Percentiles rank a stretch among this genome's conserved stretches.
These are phyloP conservation scores for Hemiprocne comata DNA, from an alignment of 2,113 vertebrate species.

Conservation along the genomic window DNA sequence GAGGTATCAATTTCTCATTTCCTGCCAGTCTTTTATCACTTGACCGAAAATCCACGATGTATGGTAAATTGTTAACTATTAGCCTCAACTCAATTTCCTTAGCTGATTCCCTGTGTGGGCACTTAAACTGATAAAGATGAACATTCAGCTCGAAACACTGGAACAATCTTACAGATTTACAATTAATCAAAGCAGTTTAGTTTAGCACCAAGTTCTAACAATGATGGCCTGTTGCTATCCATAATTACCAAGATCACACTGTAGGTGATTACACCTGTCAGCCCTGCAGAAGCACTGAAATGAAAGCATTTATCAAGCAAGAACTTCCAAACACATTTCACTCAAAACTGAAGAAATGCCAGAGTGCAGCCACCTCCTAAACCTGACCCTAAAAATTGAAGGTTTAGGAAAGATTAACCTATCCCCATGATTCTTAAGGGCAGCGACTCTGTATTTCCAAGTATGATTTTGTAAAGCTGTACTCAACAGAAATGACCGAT, in stretches of 20 bases:
- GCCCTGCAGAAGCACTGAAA: neutral
- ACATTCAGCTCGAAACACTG: constrained; percentile 26
- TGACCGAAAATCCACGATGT: constrained; percentile 59
- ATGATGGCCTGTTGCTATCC: constrained; percentile 15
- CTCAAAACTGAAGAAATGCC: neutral
- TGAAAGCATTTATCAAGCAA: neutral
- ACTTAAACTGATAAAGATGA: constrained; percentile 45
- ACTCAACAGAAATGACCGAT: neutral
- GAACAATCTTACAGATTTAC: neutral
- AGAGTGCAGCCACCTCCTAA: neutral
- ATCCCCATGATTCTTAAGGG: neutral
- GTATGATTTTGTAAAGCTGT: neutral
- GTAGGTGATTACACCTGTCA: neutral
- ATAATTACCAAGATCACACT: neutral
- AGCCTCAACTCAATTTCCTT: constrained; percentile 61
- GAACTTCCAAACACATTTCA: neutral
- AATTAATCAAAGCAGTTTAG: constrained; percentile 40
- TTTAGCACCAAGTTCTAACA: constrained; percentile 29
- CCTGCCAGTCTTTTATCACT: constrained; percentile 62
- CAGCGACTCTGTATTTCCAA: neutral
- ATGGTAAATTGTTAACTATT: constrained; percentile 63
- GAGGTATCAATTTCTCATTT: constrained; percentile 65
- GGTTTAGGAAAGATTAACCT: neutral
- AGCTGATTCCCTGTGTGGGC: constrained; percentile 14
- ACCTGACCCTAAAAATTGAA: neutral